phyloP scores from a whole-genome alignment of 2,113 vertebrate genomes.

The Tautogolabrus adspersus region DNA sequence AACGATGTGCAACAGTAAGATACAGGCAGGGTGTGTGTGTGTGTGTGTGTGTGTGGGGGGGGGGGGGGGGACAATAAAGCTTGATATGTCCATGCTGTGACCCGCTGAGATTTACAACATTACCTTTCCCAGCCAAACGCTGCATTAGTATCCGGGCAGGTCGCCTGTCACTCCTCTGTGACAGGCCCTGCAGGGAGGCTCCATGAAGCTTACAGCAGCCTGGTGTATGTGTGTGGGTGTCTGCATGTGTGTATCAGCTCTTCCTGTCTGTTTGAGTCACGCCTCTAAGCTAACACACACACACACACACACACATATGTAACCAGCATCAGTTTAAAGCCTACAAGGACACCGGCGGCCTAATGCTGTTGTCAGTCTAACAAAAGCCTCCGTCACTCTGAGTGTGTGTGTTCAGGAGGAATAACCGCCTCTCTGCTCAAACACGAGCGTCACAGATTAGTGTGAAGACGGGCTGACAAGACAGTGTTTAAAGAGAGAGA shows the following conservation, averaged over 20 bases:
- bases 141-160: constrained; percentile 17
- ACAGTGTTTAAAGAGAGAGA: constrained; percentile 23
- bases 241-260: constrained; percentile 2
- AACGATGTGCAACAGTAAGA: neutral
- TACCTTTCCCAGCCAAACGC: neutral
- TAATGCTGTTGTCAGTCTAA: constrained; percentile 52
- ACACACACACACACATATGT: constrained; percentile 19
- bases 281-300: constrained; percentile 24
- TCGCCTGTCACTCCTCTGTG: constrained; percentile 13
- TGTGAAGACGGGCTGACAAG: constrained; percentile 27
- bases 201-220: constrained; percentile 10
- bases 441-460: constrained; percentile 42
- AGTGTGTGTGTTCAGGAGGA: constrained; percentile 21
- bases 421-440: constrained; percentile 28
- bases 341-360: constrained; percentile 9
- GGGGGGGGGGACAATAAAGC: neutral
- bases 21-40: neutral
- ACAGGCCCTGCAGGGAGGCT: constrained; percentile 20
- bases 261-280: constrained; percentile 28
- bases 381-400: constrained; percentile 24
- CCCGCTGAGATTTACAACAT: constrained; percentile 1
- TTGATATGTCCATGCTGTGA: neutral
- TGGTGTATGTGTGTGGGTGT: neutral
- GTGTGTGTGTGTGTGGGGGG: neutral
- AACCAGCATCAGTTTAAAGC: constrained; percentile 8